Evolutionary conservation across 2,888 invertebrate species (phyloP).

Genomic region (Drosophila kuntzei): DNA sequence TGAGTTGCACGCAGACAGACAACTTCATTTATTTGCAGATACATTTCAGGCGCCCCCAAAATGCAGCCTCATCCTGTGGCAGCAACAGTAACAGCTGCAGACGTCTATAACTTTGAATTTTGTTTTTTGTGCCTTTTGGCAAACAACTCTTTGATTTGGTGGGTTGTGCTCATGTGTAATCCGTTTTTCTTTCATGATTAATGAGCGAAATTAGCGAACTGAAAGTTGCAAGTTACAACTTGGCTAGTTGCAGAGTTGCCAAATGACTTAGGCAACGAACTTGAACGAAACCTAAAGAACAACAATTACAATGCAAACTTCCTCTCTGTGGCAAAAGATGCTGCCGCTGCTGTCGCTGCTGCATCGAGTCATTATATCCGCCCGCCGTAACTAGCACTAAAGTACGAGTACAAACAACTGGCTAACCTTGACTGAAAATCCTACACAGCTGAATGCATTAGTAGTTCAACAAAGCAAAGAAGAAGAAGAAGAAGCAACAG

Average conservation of each 20-base stretch:
- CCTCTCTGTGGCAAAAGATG: conserved; percentile 52
- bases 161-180: conserved; percentile 76
- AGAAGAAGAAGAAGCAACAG: conserved; percentile 33
- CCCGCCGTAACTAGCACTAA: conserved; percentile 46
- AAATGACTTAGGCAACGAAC: conserved; percentile 79
- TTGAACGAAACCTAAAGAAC: conserved; percentile 68
- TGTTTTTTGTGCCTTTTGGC: conserved; percentile 63
- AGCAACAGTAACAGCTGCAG: conserved; percentile 22
- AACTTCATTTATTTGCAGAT: conserved; percentile 84
- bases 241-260: conserved; percentile 55
- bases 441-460: conserved; percentile 84
- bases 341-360: conserved; percentile 28
- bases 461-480: conserved; percentile 78
- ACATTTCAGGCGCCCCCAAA: conserved; percentile 74
- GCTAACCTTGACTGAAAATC: conserved; percentile 84
- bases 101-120: conserved; percentile 30
- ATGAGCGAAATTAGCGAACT: conserved; percentile 77
- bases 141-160: conserved; percentile 72
- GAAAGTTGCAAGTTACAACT: conserved; percentile 52
- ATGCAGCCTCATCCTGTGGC: conserved; percentile 60
- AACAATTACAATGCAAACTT: conserved; percentile 44
- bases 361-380: conserved; percentile 80
- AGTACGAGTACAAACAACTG: conserved; percentile 45
- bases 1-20: conserved; percentile 61
- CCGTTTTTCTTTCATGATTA: conserved; percentile 77